Evolutionary conservation across 2,113 vertebrate species (phyloP).

Genomic region (Osmerus mordax): DNA sequence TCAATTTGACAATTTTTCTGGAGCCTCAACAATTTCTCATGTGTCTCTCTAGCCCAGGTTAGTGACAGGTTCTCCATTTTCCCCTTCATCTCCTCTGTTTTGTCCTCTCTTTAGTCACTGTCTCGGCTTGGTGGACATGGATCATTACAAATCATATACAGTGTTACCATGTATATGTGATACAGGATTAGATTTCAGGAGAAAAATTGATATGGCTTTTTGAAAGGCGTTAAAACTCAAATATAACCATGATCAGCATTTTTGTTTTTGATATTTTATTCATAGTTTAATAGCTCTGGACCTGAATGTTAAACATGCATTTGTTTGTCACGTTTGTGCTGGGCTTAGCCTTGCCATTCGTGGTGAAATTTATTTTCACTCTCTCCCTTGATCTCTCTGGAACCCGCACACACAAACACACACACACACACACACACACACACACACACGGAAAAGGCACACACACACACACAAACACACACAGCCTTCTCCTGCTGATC

Average conservation of each 20-base stretch:
- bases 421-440: conserved; percentile 8
- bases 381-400: neutral
- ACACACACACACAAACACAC: conserved; percentile 11
- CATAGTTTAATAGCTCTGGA: neutral
- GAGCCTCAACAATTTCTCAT: conserved; percentile 27
- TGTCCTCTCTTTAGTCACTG: conserved; percentile 2
- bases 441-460: conserved; percentile 5
- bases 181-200: no score
- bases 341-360: neutral
- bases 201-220: no score
- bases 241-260: no score
- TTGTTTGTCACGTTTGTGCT: neutral
- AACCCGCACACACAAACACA: neutral
- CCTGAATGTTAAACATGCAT: conserved; percentile 12
- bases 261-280: conserved; percentile 24
- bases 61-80: conserved; percentile 28
- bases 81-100: conserved; percentile 3
- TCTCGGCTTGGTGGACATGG: neutral
- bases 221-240: no score
- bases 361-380: neutral
- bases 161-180: neutral
- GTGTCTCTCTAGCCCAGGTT: conserved; percentile 28
- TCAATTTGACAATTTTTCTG: conserved; percentile 25
- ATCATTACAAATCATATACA: conserved; percentile 2
- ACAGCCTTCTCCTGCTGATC: neutral